Evolutionary conservation across 2,113 vertebrate genomes (phyloP), one percentile per base, ranked within the genome.

Genomic region (Syngnathus floridae): DNA sequence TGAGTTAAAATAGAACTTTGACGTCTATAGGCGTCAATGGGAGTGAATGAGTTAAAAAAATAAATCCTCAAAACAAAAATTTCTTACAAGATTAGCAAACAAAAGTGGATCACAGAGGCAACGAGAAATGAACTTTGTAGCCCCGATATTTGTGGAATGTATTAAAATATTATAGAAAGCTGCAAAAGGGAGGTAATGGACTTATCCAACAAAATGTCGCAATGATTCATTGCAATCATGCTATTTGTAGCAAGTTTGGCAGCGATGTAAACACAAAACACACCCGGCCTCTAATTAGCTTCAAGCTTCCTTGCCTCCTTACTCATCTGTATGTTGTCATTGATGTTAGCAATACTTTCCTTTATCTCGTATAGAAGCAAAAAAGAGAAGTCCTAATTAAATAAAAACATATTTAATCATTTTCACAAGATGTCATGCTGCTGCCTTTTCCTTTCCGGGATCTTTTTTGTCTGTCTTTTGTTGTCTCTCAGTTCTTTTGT

Each of bases 221-320:
- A 63, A 31, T 70, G 36, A 43, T 69, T 55, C 4, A 67, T 62
- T 60, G 1, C 48, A 65, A 74, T 75, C 31, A 59, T 36, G 43
- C 46, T 0, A n/a, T 70, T 78, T 55, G 17, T 21, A 66, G 62
- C 61, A 22, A 19, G 19, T 13, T 48, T 72, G 60, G 51, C 61
- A 65, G 41, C 62, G 21, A 49, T 36, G 70, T 83, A 75, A 77
- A 81, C 69, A 81, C 69, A 11, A 72, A 48, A 66, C 49, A 21
- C 45, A 57, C 12, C 45, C 43, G 59, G 21, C 74, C 65, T 75
- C 46, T 70, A 79, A 82, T 83, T 55, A 67, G 22, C 37, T 19
- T 49, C 31, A 58, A 62, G 55, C 71, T 80, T 78, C 70, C 68
- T 73, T 49, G 6, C 46, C 35, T 62, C 36, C 10, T 48, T 37